Base-by-base conservation (phyloP, 1,140 invertebrate genomes). In the Laodelphax striatellus region DNA sequence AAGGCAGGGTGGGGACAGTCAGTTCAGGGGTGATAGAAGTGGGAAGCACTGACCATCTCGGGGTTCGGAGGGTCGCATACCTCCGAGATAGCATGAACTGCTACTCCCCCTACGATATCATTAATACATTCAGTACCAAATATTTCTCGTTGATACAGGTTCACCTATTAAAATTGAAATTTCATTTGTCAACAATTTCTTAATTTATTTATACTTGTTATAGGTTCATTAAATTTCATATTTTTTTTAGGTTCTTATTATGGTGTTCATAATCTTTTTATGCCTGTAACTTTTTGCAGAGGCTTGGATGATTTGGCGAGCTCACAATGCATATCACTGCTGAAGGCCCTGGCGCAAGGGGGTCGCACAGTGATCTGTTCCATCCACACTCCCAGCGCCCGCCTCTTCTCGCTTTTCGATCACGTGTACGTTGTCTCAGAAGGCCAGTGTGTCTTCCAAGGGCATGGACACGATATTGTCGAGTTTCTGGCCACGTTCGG, bases 311-410 rank as follows among this genome's bases (percentile, higher is more conserved):
- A 90, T 70, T 69, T 88, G 24, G 83, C 87, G 0, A 87, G 86
- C 52, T 77, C 81, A 0, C 87, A 89, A 28, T 90, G 87, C 62
- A 78, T 90, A 19, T 79, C 82, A 1, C 74, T 91, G 19, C 72
- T 93, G 4, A 87, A 88, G 70, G 78, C 80, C 24, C 76, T 97
- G 41, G 90, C 92, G 0, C 70, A 81, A 43, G 87, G 83, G 2
- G 90, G 92, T 0, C 76, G 91, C 38, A 94, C 92, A 0, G 85
- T 97, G 0, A 82, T 96, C 16, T 95, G 92, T 70, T 94, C 92
- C 0, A 83, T 97, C 21, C 94, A 97, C 70, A 94, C 92, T 17
- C 94, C 94, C 0, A 93, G 89, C 62, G 87, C 87, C 0, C 81
- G 80, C 52, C 75, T 88, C 41, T 90, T 91, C 69, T 72, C 82